Evolutionary conservation across 2,888 invertebrate genomes (phyloP).

Genomic region (Podotricha telesiphe): DNA sequence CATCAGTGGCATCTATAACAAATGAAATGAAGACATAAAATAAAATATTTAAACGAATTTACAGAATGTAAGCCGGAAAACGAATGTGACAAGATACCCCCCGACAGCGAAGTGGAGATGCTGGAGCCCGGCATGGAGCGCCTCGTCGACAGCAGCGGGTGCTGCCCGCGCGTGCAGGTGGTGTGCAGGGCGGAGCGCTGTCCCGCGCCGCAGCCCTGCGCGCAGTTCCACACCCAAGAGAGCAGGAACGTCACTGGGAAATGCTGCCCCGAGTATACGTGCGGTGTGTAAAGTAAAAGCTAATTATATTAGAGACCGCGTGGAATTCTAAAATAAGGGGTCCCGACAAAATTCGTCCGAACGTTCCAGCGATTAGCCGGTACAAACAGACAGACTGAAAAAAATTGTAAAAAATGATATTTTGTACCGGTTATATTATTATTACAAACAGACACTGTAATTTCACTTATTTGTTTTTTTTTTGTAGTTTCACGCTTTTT

Average conservation of each 20-base stretch:
- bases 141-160: conserved; percentile 79
- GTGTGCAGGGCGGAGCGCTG: conserved; percentile 86
- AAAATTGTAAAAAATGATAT: too few species aligned
- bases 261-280: conserved; percentile 88
- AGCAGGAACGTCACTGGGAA: conserved; percentile 60
- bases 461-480: too few species aligned
- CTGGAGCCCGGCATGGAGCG: conserved; percentile 86
- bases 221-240: conserved; percentile 80
- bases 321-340: too few species aligned
- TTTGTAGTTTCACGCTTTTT: too few species aligned
- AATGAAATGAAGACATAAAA: not conserved
- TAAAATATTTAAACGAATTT: not conserved
- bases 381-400: too few species aligned
- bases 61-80: conserved; percentile 89
- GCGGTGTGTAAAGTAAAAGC: too few species aligned
- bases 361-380: too few species aligned
- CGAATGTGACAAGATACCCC: conserved; percentile 84
- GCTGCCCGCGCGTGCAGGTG: conserved; percentile 86
- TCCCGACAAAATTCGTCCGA: too few species aligned
- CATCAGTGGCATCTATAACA: too few species aligned
- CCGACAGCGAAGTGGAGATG: conserved; percentile 69
- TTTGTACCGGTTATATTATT: too few species aligned
- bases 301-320: too few species aligned
- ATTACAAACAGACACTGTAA: too few species aligned
- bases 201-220: conserved; percentile 84